Conservation (phyloP, 1,140 invertebrate species). For the Microplitis demolitor region DNA sequence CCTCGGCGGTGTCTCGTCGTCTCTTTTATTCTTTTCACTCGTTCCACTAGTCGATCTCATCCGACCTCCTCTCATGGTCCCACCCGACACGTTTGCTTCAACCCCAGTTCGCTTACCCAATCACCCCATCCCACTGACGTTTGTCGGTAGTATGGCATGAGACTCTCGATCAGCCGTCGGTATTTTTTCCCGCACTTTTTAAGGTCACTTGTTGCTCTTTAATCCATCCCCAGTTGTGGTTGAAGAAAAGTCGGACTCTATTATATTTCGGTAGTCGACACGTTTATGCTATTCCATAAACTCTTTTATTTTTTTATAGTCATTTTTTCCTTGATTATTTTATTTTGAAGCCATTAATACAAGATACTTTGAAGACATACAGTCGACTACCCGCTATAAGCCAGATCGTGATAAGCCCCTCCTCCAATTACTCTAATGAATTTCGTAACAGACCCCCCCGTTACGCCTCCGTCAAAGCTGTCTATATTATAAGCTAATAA, state of each 20-base stretch:
- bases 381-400: no score
- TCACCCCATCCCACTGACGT: conserved; percentile 42
- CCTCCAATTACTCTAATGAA: no score
- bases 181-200: conserved; percentile 58
- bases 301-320: background rate
- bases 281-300: no score
- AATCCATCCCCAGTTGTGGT: conserved; percentile 43
- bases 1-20: background rate
- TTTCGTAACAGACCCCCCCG: no score
- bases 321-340: background rate
- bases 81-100: conserved; percentile 35
- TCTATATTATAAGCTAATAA: no score
- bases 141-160: conserved; percentile 44
- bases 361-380: no score
- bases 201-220: conserved; percentile 62
- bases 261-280: background rate
- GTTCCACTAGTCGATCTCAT: conserved; percentile 15
- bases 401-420: no score
- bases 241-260: conserved; percentile 24
- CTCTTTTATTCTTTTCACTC: conserved; percentile 1
- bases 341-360: no score
- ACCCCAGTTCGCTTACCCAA: conserved; percentile 48
- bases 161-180: conserved; percentile 57
- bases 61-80: conserved; percentile 21
- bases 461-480: no score